These are phyloP conservation scores for Sylvia borin DNA, from an alignment of 2,797 vertebrate genomes.

Conservation along the genomic window DNA sequence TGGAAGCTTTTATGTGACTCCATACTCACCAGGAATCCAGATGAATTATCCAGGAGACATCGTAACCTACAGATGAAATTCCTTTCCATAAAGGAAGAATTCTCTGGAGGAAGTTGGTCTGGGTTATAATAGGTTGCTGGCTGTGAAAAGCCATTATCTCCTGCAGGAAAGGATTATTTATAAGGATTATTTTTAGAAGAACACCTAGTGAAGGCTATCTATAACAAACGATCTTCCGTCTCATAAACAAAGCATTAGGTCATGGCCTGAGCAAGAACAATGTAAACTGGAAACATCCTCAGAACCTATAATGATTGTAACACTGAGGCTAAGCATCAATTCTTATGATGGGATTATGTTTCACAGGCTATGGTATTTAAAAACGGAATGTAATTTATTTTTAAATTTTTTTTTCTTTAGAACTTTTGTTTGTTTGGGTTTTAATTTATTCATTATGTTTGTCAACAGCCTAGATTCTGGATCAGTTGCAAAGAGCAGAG, in stretches of 20 bases:
- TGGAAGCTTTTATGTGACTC: neutral
- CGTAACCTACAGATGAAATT: conserved; percentile 84
- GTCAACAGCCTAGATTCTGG: neutral
- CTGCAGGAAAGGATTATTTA: conserved; percentile 68
- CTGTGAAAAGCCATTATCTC: conserved; percentile 70
- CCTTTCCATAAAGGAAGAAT: conserved; percentile 83
- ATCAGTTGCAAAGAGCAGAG: neutral
- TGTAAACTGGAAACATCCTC: conserved; percentile 14
- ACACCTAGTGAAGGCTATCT: conserved; percentile 59
- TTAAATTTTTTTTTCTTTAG: neutral
- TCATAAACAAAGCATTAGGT: conserved; percentile 22
- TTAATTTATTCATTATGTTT: neutral
- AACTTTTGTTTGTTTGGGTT: neutral
- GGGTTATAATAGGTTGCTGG: conserved; percentile 72
- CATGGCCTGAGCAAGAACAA: conserved; percentile 22
- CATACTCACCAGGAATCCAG: conserved; percentile 84
- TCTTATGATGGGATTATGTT: neutral
- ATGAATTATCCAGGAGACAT: conserved; percentile 85
- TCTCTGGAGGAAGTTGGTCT: conserved; percentile 83
- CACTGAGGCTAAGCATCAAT: neutral
- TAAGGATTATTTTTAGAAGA: conserved; percentile 59
- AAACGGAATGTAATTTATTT: neutral
- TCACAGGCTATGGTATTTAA: neutral
- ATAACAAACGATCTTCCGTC: conserved; percentile 35
- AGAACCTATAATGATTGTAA: neutral